Evolutionary conservation across 2,888 invertebrate species (phyloP), one percentile per base, ranked within the genome.

Genomic region (Habroteleia sp.): DNA sequence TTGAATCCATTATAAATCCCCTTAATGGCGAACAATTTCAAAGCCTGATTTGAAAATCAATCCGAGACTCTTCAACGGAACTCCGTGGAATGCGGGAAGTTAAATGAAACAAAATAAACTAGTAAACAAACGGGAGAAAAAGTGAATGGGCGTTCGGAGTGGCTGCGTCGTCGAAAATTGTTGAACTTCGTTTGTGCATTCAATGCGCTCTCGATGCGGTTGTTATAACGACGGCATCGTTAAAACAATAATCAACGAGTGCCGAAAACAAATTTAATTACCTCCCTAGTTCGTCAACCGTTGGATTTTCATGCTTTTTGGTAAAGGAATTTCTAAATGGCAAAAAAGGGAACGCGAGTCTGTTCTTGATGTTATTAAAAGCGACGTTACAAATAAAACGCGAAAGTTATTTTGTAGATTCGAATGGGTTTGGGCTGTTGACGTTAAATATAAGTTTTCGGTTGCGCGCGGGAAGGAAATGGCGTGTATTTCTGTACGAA

Each of bases 401-500:
- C 27, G 46, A 46, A 31, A 23, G 17, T 35, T 35, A 29, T n/a
- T 25, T 35, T 10, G 33, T 23, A 31, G 17, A 27, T 14, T 4
- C 46, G 23, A 37, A 62, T 48, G 48, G 39, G 20, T 48, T 62
- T 48, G 16, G 39, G 29, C 17, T 37, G 16, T 37, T 63, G 35
- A 41, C 35, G 33, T 10, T 7, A 13, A 23, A 42, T 50, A 31
- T 50, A 42, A 31, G 63, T 11, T 62, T 39, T 14, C 0, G 27
- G 8, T 44, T 35, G 33, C 13, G 60, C 14, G 25, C 35, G 39
- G 13, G 39, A 35, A 31, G 20, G 33, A 16, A 29, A 10, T 17
- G 25, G 56, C 37, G 54, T 56, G 27, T 54, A 60, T 72, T 72
- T 72, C 58, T 37, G 35, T 58, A 25, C 33, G 29, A 37, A 69